Conservation (phyloP, 1,140 invertebrate species). For the Drosophila seguyi region DNA sequence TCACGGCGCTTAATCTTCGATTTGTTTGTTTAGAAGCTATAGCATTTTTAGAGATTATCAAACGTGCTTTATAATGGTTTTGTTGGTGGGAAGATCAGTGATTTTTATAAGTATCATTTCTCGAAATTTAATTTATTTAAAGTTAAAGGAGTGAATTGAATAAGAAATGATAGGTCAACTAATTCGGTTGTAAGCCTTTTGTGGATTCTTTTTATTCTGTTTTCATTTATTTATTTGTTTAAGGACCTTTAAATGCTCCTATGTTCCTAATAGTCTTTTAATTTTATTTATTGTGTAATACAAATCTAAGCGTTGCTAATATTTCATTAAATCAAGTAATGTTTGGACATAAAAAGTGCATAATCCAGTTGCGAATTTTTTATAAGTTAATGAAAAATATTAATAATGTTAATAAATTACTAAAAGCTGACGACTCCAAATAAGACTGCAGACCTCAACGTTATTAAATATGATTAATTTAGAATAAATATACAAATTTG, state of each 20-base stretch:
- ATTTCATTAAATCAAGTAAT: too few species aligned
- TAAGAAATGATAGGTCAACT: too few species aligned
- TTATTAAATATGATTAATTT: too few species aligned
- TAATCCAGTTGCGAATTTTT: too few species aligned
- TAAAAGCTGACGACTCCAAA: too few species aligned
- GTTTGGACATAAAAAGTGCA: too few species aligned
- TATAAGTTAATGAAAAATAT: too few species aligned
- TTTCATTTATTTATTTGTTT: neutral
- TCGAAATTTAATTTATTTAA: neutral
- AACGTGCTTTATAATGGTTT: slow-evolving; percentile 13
- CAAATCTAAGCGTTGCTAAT: too few species aligned
- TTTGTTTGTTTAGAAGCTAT: slow-evolving; percentile 1
- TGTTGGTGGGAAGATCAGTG: neutral
- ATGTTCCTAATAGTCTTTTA: too few species aligned
- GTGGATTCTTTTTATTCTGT: neutral
- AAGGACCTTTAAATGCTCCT: neutral
- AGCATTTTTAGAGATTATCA: slow-evolving; percentile 20
- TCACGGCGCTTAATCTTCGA: slow-evolving; percentile 10
- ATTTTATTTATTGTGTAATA: neutral
- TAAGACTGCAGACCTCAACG: too few species aligned
- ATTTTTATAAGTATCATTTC: slow-evolving; percentile 6
- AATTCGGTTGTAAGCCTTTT: neutral
- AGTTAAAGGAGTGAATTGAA: too few species aligned
- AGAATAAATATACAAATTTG: neutral
- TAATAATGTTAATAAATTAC: too few species aligned